Evolutionary conservation across 2,888 invertebrate species (phyloP).

Genomic region (Netelia inedita): DNA sequence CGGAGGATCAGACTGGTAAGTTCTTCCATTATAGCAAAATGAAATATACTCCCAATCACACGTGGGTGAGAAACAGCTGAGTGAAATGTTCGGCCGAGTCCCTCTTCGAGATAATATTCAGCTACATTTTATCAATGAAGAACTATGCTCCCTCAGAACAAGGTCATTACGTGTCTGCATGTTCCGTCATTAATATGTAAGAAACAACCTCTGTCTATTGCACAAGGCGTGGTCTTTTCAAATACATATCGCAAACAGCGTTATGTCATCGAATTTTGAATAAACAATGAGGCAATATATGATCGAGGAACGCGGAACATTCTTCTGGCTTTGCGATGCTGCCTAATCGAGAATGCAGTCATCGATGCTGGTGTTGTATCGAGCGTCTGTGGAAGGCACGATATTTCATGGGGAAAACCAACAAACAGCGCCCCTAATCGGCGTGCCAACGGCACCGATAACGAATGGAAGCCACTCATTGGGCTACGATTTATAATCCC

Average conservation of each 20-base stretch:
- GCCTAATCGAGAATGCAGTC: slow-evolving; percentile 71
- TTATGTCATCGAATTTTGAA: slow-evolving; percentile 52
- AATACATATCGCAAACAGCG: neutral
- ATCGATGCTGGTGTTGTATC: slow-evolving; percentile 67
- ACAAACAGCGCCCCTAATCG: slow-evolving; percentile 76
- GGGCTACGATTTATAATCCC: slow-evolving; percentile 83
- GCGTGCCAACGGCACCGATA: slow-evolving; percentile 80
- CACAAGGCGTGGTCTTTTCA: neutral
- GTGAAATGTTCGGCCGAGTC: no score
- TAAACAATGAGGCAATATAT: slow-evolving; percentile 42
- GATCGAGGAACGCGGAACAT: slow-evolving; percentile 55
- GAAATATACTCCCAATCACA: no score
- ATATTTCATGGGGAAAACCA: slow-evolving; percentile 71
- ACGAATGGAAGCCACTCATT: slow-evolving; percentile 83
- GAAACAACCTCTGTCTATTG: no score
- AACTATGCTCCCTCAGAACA: no score
- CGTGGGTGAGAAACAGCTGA: no score
- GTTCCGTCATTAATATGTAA: no score
- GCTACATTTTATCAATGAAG: no score
- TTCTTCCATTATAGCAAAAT: no score
- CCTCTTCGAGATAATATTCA: no score
- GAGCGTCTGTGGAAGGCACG: slow-evolving; percentile 66
- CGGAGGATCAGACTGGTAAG: no score
- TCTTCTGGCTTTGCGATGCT: slow-evolving; percentile 62
- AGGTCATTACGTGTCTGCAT: no score